phyloP scores from a whole-genome alignment of 2,113 vertebrate species.

The Reinhardtius hippoglossoides region DNA sequence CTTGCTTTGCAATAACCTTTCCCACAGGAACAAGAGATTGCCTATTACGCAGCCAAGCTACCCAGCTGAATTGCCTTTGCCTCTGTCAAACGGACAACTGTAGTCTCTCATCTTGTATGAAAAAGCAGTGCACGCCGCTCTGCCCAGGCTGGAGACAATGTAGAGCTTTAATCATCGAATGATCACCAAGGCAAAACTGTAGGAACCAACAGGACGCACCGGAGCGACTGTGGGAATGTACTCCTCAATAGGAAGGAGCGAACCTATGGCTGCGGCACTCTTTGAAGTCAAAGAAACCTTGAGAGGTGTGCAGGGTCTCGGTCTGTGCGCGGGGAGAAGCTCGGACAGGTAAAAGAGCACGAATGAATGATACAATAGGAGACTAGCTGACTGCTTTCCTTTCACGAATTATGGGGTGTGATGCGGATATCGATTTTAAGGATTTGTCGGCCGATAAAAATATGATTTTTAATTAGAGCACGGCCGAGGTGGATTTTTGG shows the following conservation, averaged over 20 bases:
- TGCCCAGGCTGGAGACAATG: constrained; percentile 49
- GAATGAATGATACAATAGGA: constrained; percentile 55
- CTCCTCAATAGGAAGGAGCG: constrained; percentile 52
- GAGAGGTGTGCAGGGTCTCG: constrained; percentile 52
- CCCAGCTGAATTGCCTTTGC: constrained; percentile 51
- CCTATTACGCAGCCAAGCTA: constrained; percentile 62
- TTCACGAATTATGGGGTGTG: background rate
- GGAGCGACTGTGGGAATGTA: constrained; percentile 54
- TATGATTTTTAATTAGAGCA: too few species aligned
- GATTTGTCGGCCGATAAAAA: too few species aligned
- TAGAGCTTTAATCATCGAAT: constrained; percentile 71
- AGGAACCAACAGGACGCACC: constrained; percentile 59
- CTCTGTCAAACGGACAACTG: constrained; percentile 60
- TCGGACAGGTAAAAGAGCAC: constrained; percentile 58
- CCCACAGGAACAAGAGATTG: constrained; percentile 64
- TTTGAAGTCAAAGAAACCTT: constrained; percentile 73
- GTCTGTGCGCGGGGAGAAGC: constrained; percentile 55
- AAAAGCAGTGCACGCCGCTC: constrained; percentile 40
- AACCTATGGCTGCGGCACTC: constrained; percentile 56
- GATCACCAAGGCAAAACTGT: constrained; percentile 65
- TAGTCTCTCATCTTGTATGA: constrained; percentile 59
- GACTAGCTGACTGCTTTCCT: constrained; percentile 12
- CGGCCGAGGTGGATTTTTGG: too few species aligned
- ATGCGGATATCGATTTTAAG: too few species aligned
- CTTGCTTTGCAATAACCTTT: constrained; percentile 69